These are phyloP conservation scores for Heteromyza rotundicornis DNA, from an alignment of 2,888 invertebrate species.

Conservation along the genomic window DNA sequence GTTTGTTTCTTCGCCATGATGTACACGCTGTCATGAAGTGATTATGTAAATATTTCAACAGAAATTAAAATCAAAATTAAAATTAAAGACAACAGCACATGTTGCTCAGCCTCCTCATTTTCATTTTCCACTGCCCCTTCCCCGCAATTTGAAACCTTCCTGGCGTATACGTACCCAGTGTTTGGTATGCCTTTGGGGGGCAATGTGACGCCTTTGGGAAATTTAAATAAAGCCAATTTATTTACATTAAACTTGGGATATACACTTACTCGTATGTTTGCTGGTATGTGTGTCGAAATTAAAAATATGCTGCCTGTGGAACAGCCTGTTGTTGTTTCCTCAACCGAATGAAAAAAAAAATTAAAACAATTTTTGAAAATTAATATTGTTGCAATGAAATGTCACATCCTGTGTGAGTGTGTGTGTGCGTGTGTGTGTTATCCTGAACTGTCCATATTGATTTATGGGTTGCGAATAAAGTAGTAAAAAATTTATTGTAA, in stretches of 20 bases:
- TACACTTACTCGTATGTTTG: conserved; percentile 25
- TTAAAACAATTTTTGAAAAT: too few relatives aligned
- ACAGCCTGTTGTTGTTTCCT: too few relatives aligned
- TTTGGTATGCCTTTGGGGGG: conserved; percentile 16
- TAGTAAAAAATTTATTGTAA: too few relatives aligned
- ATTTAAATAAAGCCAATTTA: conserved; percentile 54
- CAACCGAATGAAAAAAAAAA: too few relatives aligned
- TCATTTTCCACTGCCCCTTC: too few relatives aligned
- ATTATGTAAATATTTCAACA: conserved; percentile 59
- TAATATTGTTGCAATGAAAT: too few relatives aligned
- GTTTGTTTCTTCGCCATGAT: conserved; percentile 19
- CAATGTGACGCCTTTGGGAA: conserved; percentile 48
- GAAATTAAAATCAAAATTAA: conserved; percentile 59
- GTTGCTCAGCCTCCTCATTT: conserved; percentile 28
- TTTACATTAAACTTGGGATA: conserved; percentile 54
- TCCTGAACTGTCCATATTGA: too few relatives aligned
- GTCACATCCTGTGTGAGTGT: too few relatives aligned
- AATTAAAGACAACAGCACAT: conserved; percentile 51
- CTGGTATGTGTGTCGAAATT: conserved; percentile 32
- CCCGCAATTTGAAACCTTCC: conserved; percentile 7
- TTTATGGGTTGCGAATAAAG: too few relatives aligned
- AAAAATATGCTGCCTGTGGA: neutral
- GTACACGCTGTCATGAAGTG: conserved; percentile 53
- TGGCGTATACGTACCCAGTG: neutral
- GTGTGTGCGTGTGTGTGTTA: too few relatives aligned